Percentiles rank a stretch among this genome's conserved stretches.
Evolutionary conservation across 2,113 vertebrate species (phyloP).

Genomic region (Periophthalmodon schlosseri): DNA sequence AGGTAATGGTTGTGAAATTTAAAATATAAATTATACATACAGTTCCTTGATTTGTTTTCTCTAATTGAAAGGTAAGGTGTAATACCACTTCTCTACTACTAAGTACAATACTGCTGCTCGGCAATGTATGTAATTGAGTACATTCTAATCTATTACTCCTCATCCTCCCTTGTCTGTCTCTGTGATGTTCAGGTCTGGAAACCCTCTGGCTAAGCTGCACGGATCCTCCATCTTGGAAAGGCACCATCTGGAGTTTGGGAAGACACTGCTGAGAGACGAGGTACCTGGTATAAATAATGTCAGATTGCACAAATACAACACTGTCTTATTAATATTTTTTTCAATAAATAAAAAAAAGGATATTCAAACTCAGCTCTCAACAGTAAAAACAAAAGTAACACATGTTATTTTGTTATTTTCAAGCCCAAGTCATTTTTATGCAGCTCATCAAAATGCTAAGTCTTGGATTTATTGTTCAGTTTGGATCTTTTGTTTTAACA

Average conservation of each 20-base stretch:
- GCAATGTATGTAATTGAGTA: no score
- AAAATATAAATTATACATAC: no score
- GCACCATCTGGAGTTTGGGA: slow-evolving; percentile 82
- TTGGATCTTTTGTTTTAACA: slow-evolving; percentile 1
- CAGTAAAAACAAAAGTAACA: no score
- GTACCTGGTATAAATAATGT: slow-evolving; percentile 36
- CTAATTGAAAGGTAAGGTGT: no score
- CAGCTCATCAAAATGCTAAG: slow-evolving; percentile 5
- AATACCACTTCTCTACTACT: no score
- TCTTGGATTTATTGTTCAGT: neutral
- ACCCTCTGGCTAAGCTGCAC: slow-evolving; percentile 81
- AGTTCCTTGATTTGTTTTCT: no score
- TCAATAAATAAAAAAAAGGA: neutral
- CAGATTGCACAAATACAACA: neutral
- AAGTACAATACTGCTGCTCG: no score
- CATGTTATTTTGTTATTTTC: neutral
- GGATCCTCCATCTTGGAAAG: slow-evolving; percentile 83
- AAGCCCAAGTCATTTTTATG: neutral
- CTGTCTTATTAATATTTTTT: neutral
- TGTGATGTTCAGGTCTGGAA: slow-evolving; percentile 71
- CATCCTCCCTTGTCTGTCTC: slow-evolving; percentile 5
- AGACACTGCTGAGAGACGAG: slow-evolving; percentile 81
- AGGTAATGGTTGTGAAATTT: no score
- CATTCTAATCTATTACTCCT: neutral
- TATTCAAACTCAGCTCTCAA: no score